Evolutionary conservation across 2,113 vertebrate genomes (phyloP).

Genomic region (Lycocorax pyrrhopterus): DNA sequence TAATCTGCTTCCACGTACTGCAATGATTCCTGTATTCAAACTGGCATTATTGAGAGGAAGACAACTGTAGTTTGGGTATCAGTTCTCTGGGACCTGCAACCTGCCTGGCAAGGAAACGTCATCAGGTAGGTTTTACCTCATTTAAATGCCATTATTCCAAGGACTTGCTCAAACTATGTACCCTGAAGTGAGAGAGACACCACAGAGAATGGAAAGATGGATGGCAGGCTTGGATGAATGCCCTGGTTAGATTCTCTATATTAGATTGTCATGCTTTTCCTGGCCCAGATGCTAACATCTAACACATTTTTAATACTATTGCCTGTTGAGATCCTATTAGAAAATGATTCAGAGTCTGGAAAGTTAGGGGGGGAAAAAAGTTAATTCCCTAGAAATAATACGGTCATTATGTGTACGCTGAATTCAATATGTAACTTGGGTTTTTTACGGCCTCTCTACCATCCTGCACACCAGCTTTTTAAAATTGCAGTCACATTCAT

Average conservation of each 20-base stretch:
- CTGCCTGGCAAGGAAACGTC: background rate
- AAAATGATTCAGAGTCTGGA: constrained; percentile 53
- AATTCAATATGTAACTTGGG: constrained; percentile 21
- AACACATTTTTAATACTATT: constrained; percentile 45
- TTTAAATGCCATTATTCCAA: constrained; percentile 54
- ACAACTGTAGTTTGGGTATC: background rate
- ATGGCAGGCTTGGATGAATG: constrained; percentile 30
- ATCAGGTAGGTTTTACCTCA: constrained; percentile 5
- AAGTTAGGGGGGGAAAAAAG: background rate
- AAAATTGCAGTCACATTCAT: constrained; percentile 17
- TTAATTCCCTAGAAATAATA: constrained; percentile 48
- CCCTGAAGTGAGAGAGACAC: constrained; percentile 26
- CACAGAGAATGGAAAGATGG: constrained; percentile 44
- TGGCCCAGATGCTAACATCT: constrained; percentile 28
- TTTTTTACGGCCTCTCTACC: constrained; percentile 24
- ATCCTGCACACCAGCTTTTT: constrained; percentile 2
- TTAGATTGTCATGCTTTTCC: constrained; percentile 30
- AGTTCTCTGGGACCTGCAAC: background rate
- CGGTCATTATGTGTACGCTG: constrained; percentile 32
- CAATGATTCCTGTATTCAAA: background rate
- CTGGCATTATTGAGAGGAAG: background rate
- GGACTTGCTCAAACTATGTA: constrained; percentile 7
- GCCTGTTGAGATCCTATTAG: constrained; percentile 30
- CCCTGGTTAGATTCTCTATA: constrained; percentile 4
- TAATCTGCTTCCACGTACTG: background rate